phyloP scores from a whole-genome alignment of 1,140 invertebrate species.

The Drosophila busckii region DNA sequence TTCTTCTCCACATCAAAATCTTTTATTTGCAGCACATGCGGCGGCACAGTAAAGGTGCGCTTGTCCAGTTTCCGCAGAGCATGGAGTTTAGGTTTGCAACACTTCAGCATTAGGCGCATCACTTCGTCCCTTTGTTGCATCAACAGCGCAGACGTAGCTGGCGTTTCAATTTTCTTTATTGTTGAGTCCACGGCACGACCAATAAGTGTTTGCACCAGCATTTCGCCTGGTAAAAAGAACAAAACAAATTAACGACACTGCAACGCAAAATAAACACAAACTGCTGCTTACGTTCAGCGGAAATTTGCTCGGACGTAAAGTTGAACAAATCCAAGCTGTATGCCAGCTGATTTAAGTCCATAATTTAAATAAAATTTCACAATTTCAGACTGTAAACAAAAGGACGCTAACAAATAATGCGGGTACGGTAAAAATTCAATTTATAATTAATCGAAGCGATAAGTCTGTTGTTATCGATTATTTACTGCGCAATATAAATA shows the following conservation, averaged over 20 bases:
- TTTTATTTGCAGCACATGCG: constrained; percentile 47
- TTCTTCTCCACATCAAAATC: constrained; percentile 38
- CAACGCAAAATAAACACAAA: background rate
- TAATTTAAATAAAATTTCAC: background rate
- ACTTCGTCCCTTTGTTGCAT: constrained; percentile 22
- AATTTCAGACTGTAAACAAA: constrained; percentile 4
- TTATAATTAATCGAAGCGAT: constrained; percentile 10
- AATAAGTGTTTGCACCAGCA: constrained; percentile 32
- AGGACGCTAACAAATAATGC: constrained; percentile 22
- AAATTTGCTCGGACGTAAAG: constrained; percentile 51
- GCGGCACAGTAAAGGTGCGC: constrained; percentile 46
- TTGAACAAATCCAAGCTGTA: constrained; percentile 57
- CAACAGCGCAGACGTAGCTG: constrained; percentile 27
- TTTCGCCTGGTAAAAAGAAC: constrained; percentile 29
- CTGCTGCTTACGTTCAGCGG: constrained; percentile 43
- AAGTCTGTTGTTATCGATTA: constrained; percentile 14
- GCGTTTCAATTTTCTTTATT: constrained; percentile 45
- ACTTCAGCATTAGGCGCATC: constrained; percentile 12
- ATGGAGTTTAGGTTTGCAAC: constrained; percentile 23
- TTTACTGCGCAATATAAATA: too few species aligned
- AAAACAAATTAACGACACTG: background rate
- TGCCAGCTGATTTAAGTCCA: constrained; percentile 35
- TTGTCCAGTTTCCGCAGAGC: constrained; percentile 29
- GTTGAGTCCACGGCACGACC: constrained; percentile 30
- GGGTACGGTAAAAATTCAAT: background rate